Evolutionary conservation across 30 jellyfish, hydroid and myxozoan species (phyloP), one percentile per base, ranked within the genome.

Genomic region (Turritopsis dohrnii): DNA sequence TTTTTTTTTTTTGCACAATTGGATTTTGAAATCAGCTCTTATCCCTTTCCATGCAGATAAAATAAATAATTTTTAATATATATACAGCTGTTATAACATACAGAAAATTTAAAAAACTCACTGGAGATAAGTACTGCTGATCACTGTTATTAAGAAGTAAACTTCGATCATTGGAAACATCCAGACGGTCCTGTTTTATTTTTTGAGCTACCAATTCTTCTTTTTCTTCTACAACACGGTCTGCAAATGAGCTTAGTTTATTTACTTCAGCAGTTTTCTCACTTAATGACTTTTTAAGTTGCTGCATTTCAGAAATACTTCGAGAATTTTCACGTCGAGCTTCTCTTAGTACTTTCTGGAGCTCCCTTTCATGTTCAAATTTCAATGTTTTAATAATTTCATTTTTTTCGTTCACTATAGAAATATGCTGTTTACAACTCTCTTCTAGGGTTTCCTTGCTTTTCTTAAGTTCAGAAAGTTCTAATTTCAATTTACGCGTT

Each of bases 301-400:
- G 65, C 65, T 88, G 84, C 29, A 94, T 76, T 60, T 94, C 99
- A 76, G 85, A 89, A 21, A 85, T 83, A 79, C 88, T 85, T 73
- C 94, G 84, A 7, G 95, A 89, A 22, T 84, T 82, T 75, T 94
- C 97, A 8, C 87, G 85, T 31, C 96, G 88, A 20, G 93, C 93
- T 72, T 94, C 96, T 85, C 96, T 81, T 9, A 84, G 25, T 26
- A 89, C 88, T 31, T 86, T 23, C 69, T 94, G 95, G n/a, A 81
- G 84, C 31, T 94, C 96, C 66, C 86, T 85, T 65, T 94, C 99
- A 86, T 88, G 96, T 0, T 89, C 99, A 52, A 74, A 87, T 81
- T 88, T 88, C 76, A 94, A 54, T 65, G 74, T 85, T 52, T 91
- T 85, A 16, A 94, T 84, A 0, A 80, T 52, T 21, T 94, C 99